Conservation (phyloP, 2,888 invertebrate genomes). For the Meta bourneti region DNA sequence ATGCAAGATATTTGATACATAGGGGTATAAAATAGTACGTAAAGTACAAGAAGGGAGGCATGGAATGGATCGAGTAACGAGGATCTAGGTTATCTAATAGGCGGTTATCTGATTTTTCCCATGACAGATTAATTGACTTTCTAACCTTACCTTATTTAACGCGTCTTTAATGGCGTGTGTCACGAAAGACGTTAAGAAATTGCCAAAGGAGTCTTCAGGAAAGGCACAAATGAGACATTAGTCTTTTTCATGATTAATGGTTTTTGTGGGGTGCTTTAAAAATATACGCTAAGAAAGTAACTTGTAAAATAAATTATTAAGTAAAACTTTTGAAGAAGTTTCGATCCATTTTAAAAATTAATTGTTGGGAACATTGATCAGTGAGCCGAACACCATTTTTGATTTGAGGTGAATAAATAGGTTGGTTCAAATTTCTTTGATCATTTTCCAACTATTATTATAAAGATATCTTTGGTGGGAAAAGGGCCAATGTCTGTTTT, state of each 20-base stretch:
- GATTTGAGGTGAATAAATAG: too few relatives aligned
- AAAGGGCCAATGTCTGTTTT: too few relatives aligned
- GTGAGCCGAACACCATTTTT: too few relatives aligned
- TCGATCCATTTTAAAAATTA: too few relatives aligned
- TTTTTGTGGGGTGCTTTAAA: neutral
- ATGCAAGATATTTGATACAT: neutral
- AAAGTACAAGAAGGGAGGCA: neutral
- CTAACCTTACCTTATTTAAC: neutral
- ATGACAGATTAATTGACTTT: neutral
- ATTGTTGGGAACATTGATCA: too few relatives aligned
- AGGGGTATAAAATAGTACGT: too few relatives aligned
- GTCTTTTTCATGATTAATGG: neutral
- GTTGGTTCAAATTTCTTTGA: too few relatives aligned
- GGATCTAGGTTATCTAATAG: neutral
- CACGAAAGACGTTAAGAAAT: neutral
- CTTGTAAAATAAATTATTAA: too few relatives aligned
- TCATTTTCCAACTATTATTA: too few relatives aligned
- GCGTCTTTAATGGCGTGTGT: neutral
- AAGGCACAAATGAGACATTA: neutral
- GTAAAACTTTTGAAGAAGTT: too few relatives aligned
- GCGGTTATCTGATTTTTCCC: neutral
- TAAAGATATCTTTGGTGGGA: too few relatives aligned
- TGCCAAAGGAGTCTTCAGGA: neutral
- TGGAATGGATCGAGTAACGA: neutral
- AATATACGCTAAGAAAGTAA: too few relatives aligned